Evolutionary conservation across 1,140 invertebrate genomes (phyloP), one percentile per base, ranked within the genome.

Genomic region (Agrypnia vestita): DNA sequence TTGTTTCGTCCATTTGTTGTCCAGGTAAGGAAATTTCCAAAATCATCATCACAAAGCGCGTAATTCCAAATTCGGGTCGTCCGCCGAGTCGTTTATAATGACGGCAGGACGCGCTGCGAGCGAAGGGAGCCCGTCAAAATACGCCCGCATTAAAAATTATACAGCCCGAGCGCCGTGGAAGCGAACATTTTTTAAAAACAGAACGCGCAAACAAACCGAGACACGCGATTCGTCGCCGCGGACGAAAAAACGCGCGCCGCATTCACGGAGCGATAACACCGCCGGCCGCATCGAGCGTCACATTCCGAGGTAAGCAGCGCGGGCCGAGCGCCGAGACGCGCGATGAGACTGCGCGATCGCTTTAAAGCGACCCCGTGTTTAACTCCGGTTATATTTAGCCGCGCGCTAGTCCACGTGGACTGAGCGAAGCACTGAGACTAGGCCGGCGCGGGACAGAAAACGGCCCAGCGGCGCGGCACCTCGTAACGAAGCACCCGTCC

Each of bases 351-450:
- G 71, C 35, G 71, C 51, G 49, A 74, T 74, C 51, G 69, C 71
- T 55, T 74, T 74, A 74, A 74, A 74, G 71, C 71, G 71, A 74
- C 71, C 71, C 71, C 53, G 53, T 56, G 53, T 74, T 74, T 74
- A 55, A 56, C 71, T 55, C 71, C 51, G 71, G 71, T 74, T 74
- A 74, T 74, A 74, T 74, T 74, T 74, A 74, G 71, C 51, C 51
- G 25, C 53, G 71, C 53, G 12, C 13, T 15, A 56, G 71, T 74
- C 71, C 71, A 74, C 71, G 71, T 74, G 71, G 71, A 74, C 71
- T 56, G 15, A 55, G 19, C 25, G 47, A 71, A 71, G 43, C 7
- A 12, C 64, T 21, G 64, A 69, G 44, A 69, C 64, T 17, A 9
- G 43, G 15, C 46, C 46, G 67, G 19, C 17, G 9, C 47, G 19